A percentile compares a stretch with the other conserved stretches of the same genome.
Evolutionary conservation across 2,888 invertebrate species (phyloP).

Genomic region (Lobophora halterata): DNA sequence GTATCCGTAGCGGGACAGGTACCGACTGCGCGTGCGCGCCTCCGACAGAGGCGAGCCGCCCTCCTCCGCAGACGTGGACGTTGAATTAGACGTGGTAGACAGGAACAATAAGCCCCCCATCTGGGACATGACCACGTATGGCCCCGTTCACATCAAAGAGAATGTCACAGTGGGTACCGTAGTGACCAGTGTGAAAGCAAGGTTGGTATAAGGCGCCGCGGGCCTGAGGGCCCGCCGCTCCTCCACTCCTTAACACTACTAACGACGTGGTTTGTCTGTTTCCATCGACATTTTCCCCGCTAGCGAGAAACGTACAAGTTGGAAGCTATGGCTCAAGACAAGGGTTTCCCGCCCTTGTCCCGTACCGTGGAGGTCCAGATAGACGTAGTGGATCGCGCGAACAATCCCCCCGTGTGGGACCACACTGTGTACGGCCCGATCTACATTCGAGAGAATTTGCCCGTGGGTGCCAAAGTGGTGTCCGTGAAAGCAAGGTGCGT

Average conservation of each 20-base stretch:
- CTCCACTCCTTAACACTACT: conserved; percentile 82
- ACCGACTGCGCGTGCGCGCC: conserved; percentile 97
- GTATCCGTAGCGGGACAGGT: conserved; percentile 96
- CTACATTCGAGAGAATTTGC: conserved; percentile 98
- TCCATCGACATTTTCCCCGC: conserved; percentile 82
- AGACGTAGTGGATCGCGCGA: conserved; percentile 98
- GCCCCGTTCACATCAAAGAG: conserved; percentile 98
- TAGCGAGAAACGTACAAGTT: conserved; percentile 99
- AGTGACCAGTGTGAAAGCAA: conserved; percentile 99
- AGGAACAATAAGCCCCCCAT: conserved; percentile 98
- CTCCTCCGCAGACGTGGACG: conserved; percentile 97
- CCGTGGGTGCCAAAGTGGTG: conserved; percentile 98
- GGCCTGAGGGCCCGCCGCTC: conserved; percentile 73
- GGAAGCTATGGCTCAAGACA: conserved; percentile 99
- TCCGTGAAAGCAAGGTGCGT: conserved; percentile 99
- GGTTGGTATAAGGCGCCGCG: conserved; percentile 90
- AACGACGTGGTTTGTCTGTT: conserved; percentile 85
- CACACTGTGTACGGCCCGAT: conserved; percentile 97
- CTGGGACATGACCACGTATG: conserved; percentile 97
- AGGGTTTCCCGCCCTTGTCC: conserved; percentile 96
- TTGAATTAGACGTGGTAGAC: conserved; percentile 99
- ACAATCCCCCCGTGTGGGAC: conserved; percentile 99
- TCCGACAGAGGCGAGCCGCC: conserved; percentile 96
- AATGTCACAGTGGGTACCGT: conserved; percentile 99
- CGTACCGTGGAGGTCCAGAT: conserved; percentile 98